Conservation (phyloP, 2,113 vertebrate genomes). For the Archilochus colubris region DNA sequence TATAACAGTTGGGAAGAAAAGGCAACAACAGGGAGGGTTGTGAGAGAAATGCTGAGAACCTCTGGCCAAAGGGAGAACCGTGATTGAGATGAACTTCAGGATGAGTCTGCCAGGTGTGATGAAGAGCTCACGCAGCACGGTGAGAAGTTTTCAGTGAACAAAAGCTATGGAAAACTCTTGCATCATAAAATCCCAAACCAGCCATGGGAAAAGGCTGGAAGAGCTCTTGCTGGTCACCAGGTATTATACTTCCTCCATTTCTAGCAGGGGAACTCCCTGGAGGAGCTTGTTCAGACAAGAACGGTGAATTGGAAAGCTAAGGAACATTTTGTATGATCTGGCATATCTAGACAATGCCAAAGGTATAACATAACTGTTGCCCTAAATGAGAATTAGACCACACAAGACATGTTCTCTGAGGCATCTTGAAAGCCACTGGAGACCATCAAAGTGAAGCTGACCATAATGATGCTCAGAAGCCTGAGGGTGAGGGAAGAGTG, state of each 20-base stretch:
- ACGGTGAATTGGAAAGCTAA: not conserved
- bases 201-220: not conserved
- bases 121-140: rapidly evolving
- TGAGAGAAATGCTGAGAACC: not conserved
- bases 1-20: not conserved
- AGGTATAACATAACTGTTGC: not conserved
- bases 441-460: not conserved
- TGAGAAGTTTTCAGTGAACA: not conserved
- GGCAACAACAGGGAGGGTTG: not conserved
- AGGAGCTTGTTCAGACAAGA: not conserved
- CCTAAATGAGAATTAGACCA: not conserved
- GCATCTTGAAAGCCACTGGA: not conserved
- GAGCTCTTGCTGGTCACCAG: not conserved
- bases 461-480: not conserved
- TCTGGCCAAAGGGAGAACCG: not conserved
- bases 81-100: not conserved
- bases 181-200: not conserved
- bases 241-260: not conserved
- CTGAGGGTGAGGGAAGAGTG: not conserved
- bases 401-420: not conserved
- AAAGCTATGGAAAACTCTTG: not conserved
- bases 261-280: not conserved
- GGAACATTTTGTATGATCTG: not conserved
- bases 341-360: not conserved
- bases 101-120: not conserved